Evolutionary conservation across 2,113 vertebrate species (phyloP).

Genomic region (Thinocorus orbignyianus): DNA sequence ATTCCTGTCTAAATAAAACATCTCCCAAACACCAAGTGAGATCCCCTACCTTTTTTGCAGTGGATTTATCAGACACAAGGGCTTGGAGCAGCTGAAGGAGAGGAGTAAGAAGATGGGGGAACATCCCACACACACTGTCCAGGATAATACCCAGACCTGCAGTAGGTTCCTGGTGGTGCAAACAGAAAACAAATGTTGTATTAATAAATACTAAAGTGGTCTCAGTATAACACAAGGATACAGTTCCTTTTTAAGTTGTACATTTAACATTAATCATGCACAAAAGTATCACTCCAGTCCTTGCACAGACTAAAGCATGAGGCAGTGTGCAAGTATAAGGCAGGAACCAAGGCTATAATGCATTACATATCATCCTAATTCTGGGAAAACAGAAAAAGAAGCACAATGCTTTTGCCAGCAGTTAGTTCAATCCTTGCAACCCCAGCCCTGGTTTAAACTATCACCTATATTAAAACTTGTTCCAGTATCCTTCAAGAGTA

Average conservation of each 20-base stretch:
- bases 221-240: not conserved
- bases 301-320: constrained; percentile 59
- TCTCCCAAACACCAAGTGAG: not conserved
- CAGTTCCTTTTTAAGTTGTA: not conserved
- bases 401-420: constrained; percentile 45
- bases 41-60: constrained; percentile 88
- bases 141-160: constrained; percentile 93
- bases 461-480: constrained; percentile 60
- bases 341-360: constrained; percentile 26
- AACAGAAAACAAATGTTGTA: not conserved
- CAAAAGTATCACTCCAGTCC: constrained; percentile 34
- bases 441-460: constrained; percentile 43
- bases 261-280: constrained; percentile 43
- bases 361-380: constrained; percentile 24
- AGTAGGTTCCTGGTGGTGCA: constrained; percentile 84
- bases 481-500: constrained; percentile 61
- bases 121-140: constrained; percentile 92
- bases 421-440: constrained; percentile 55
- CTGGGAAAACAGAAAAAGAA: constrained; percentile 20
- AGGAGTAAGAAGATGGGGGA: constrained; percentile 89
- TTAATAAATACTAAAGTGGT: not conserved
- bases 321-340: constrained; percentile 43
- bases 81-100: constrained; percentile 91
- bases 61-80: constrained; percentile 91
- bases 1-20: not conserved